Evolutionary conservation across 2,888 invertebrate genomes (phyloP).

Genomic region (Melieria picta): DNA sequence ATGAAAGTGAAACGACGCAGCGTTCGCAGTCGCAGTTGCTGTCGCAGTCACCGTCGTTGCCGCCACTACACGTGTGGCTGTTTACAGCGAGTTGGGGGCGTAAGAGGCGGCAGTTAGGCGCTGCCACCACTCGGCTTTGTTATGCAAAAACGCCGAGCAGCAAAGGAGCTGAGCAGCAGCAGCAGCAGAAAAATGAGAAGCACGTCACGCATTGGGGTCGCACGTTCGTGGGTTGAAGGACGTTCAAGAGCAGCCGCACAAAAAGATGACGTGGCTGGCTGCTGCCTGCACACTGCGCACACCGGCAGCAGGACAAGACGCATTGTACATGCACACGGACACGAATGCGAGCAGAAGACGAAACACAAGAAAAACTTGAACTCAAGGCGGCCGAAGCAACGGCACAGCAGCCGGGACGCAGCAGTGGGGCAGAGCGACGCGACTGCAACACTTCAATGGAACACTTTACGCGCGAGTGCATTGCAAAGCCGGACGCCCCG

Average conservation of each 20-base stretch:
- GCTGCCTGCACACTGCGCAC: not conserved
- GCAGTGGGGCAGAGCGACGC: constrained; percentile 37
- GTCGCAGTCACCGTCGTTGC: constrained; percentile 21
- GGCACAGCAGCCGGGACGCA: constrained; percentile 30
- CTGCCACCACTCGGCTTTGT: constrained; percentile 39
- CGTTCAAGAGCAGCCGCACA: not conserved
- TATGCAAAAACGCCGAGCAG: constrained; percentile 1
- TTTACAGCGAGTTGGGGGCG: constrained; percentile 7
- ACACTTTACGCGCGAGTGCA: constrained; percentile 41
- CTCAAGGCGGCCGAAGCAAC: not conserved
- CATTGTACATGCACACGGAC: too few relatives aligned
- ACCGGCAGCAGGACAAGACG: not conserved
- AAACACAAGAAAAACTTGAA: not conserved
- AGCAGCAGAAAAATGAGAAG: not conserved
- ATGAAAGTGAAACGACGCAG: constrained; percentile 45
- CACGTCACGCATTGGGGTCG: not conserved
- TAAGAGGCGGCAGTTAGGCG: constrained; percentile 27
- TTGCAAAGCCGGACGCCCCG: constrained; percentile 25
- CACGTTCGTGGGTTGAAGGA: not conserved
- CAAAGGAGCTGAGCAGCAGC: not conserved
- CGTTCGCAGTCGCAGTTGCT: constrained; percentile 20
- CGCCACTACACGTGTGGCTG: constrained; percentile 2
- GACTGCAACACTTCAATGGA: constrained; percentile 44
- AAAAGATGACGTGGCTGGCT: not conserved
- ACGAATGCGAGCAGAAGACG: not conserved